phyloP scores from a whole-genome alignment of 1,140 invertebrate genomes.

The Thereuonema tuberculata region DNA sequence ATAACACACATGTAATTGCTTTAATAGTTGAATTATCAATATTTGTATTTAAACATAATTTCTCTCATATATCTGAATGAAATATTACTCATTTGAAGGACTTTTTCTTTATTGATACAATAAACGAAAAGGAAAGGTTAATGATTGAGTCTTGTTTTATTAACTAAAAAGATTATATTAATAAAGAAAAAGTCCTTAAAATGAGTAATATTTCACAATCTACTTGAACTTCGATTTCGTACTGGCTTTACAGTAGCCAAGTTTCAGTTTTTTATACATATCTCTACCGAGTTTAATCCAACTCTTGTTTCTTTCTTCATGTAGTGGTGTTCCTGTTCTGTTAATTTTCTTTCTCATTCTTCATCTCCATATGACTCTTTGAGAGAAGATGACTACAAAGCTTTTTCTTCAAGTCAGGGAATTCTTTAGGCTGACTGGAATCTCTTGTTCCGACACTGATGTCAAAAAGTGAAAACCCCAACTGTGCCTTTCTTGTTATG shows the following conservation, averaged over 20 bases:
- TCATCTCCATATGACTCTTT: neutral
- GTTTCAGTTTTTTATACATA: too few relatives aligned
- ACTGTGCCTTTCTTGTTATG: neutral
- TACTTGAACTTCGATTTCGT: neutral
- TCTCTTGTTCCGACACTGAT: neutral
- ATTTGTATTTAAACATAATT: too few relatives aligned
- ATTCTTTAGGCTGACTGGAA: neutral
- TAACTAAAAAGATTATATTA: too few relatives aligned
- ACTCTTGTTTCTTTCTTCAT: neutral
- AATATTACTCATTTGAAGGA: too few relatives aligned
- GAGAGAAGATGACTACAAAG: neutral
- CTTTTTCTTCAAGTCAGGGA: neutral
- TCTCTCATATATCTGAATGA: too few relatives aligned
- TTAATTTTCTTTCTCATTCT: neutral
- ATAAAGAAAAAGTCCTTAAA: too few relatives aligned
- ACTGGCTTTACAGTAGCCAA: neutral
- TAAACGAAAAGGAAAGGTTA: too few relatives aligned
- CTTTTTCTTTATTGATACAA: too few relatives aligned
- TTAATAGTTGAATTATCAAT: too few relatives aligned
- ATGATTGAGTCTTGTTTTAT: too few relatives aligned
- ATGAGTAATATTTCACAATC: too few relatives aligned
- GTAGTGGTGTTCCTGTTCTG: neutral
- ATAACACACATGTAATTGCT: too few relatives aligned
- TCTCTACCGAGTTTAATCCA: neutral
- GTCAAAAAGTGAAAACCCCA: neutral